phyloP scores from a whole-genome alignment of 2,113 vertebrate species.

The Bos indicus region DNA sequence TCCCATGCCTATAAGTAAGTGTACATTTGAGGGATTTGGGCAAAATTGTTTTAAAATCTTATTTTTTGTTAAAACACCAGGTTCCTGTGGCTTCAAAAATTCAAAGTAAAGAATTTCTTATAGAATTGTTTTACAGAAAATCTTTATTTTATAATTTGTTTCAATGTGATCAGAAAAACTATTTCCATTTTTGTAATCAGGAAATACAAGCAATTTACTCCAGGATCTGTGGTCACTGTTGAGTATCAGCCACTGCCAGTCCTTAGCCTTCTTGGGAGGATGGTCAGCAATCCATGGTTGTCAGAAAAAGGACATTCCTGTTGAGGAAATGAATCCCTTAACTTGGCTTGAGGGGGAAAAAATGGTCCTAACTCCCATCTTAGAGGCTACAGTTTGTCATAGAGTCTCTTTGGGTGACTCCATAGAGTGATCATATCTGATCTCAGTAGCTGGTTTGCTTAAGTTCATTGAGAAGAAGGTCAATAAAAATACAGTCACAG shows the following conservation, averaged over 20 bases:
- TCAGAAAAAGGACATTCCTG: background rate
- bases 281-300: background rate
- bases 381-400: background rate
- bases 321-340: background rate
- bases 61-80: background rate
- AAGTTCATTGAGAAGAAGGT: background rate
- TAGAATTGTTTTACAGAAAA: background rate
- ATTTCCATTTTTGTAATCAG: background rate
- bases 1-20: background rate
- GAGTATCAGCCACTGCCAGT: background rate
- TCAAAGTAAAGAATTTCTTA: background rate
- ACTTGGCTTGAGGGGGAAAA: background rate
- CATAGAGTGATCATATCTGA: background rate
- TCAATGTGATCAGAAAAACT: background rate
- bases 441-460: background rate
- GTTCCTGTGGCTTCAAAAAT: constrained; percentile 11
- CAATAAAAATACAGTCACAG: background rate
- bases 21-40: background rate
- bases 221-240: background rate
- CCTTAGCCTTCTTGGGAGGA: background rate
- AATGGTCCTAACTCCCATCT: background rate
- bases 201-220: background rate
- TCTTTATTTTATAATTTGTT: background rate
- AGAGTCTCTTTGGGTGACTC: background rate
- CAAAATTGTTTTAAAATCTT: background rate